Evolutionary conservation across 2,888 invertebrate genomes (phyloP).

Genomic region (Drosophila barbarae): DNA sequence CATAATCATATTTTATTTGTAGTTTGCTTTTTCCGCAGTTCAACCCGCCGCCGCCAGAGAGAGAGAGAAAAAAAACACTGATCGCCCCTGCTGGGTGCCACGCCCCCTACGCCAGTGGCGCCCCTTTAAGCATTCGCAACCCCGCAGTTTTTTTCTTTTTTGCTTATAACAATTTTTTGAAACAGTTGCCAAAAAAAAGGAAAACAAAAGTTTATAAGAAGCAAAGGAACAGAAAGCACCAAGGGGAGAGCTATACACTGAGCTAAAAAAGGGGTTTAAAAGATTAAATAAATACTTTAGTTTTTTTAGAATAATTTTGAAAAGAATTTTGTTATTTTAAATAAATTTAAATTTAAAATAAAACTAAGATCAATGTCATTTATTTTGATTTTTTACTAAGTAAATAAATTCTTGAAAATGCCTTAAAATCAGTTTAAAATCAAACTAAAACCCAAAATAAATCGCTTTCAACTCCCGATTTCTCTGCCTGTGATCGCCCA

Average conservation of each 20-base stretch:
- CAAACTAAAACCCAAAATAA: neutral
- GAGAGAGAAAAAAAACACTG: constrained; percentile 33
- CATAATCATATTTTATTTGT: constrained; percentile 75
- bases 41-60: constrained; percentile 16
- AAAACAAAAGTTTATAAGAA: constrained; percentile 5
- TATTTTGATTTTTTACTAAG: neutral
- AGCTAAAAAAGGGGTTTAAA: neutral
- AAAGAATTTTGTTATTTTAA: neutral
- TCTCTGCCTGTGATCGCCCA: neutral
- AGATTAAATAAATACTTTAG: neutral
- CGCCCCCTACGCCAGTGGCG: constrained; percentile 22
- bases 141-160: constrained; percentile 46
- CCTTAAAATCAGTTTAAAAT: neutral
- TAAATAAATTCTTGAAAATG: neutral
- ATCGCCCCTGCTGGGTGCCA: constrained; percentile 36
- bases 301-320: neutral
- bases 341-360: too few species aligned
- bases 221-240: neutral
- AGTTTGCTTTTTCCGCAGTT: constrained; percentile 53
- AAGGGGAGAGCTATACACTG: constrained; percentile 5
- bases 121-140: constrained; percentile 18
- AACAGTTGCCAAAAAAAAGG: constrained; percentile 63
- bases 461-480: neutral
- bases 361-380: neutral
- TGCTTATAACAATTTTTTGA: constrained; percentile 36